Evolutionary conservation across 2,113 vertebrate genomes (phyloP).

Genomic region (Centropus bengalensis): DNA sequence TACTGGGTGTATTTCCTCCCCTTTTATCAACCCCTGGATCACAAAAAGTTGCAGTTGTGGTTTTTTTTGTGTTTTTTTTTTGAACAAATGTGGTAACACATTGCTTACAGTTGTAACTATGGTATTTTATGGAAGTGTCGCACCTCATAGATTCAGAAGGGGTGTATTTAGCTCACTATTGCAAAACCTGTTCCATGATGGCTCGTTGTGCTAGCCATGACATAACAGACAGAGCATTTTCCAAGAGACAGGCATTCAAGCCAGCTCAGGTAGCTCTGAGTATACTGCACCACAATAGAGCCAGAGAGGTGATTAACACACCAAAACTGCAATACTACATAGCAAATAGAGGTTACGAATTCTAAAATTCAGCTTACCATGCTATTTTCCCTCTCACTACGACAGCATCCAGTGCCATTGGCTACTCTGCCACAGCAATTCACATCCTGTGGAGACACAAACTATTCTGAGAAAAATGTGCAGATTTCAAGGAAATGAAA

Average conservation of each 20-base stretch:
- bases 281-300: not conserved
- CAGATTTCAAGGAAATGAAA: not conserved
- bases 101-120: not conserved
- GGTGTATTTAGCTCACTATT: not conserved
- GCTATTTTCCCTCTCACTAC: slow-evolving; percentile 50
- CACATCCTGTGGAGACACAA: slow-evolving; percentile 55
- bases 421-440: slow-evolving; percentile 81
- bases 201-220: not conserved
- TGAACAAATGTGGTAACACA: not conserved
- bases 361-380: slow-evolving; percentile 32
- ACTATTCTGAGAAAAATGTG: not conserved
- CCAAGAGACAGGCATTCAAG: not conserved
- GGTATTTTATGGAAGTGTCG: not conserved
- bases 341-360: not conserved
- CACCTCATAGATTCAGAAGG: not conserved
- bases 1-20: not conserved
- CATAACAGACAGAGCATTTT: not conserved
- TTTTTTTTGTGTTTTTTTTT: not conserved
- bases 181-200: not conserved
- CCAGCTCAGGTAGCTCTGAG: not conserved
- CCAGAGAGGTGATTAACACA: not conserved
- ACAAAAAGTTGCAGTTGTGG: not conserved
- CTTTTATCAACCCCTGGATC: not conserved
- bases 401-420: slow-evolving; percentile 80
- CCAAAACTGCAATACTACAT: not conserved